These are phyloP conservation scores for Caenorhabditis panamensis DNA, from an alignment of 2,888 invertebrate species.

Conservation along the genomic window DNA sequence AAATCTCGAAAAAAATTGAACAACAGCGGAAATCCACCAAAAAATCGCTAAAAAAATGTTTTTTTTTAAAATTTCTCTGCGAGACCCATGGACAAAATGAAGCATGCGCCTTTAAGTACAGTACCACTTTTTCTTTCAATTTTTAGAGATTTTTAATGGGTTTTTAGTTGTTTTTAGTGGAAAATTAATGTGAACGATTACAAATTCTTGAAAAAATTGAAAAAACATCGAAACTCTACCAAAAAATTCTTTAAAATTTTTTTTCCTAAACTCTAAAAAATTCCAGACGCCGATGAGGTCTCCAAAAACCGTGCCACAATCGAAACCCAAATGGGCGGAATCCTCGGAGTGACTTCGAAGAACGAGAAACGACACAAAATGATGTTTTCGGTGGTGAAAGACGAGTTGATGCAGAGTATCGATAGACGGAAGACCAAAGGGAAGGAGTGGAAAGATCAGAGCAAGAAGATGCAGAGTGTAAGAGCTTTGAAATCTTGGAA, in stretches of 20 bases:
- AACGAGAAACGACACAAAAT: constrained; percentile 66
- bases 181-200: too few species aligned
- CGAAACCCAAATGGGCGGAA: constrained; percentile 64
- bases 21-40: too few species aligned
- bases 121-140: background rate
- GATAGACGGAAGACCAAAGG: constrained; percentile 63
- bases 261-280: background rate
- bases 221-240: too few species aligned
- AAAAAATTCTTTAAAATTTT: too few species aligned
- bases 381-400: constrained; percentile 62
- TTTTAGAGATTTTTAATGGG: background rate
- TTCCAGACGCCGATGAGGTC: constrained; percentile 38
- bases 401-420: constrained; percentile 64
- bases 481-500: background rate
- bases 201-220: too few species aligned
- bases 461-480: constrained; percentile 59
- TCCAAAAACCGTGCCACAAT: constrained; percentile 41
- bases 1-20: too few species aligned
- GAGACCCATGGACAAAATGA: too few species aligned
- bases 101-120: too few species aligned
- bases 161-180: background rate
- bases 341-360: constrained; percentile 63
- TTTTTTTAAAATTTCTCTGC: too few species aligned
- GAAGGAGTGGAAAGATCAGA: constrained; percentile 62
- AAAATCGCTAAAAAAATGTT: too few species aligned